Conservation (phyloP, 2,797 vertebrate genomes). For the Phalanger gymnotis region DNA sequence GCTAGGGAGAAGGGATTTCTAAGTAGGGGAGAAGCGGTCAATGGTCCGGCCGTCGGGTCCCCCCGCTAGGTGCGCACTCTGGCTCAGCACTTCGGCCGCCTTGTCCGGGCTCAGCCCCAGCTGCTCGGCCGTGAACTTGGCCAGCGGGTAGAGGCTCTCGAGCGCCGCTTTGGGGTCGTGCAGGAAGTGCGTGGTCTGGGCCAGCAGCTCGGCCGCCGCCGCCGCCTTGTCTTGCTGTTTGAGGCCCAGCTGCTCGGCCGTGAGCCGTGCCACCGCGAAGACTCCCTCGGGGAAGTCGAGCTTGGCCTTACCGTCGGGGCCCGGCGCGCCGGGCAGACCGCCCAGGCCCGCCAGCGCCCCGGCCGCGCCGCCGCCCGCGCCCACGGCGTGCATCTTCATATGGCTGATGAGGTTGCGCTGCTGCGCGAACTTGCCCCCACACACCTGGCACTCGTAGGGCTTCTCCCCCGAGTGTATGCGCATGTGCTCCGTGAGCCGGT, state of each 20-base stretch:
- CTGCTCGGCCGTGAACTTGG: constrained; percentile 95
- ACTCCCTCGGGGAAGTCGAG: constrained; percentile 96
- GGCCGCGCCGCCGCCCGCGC: constrained; percentile 82
- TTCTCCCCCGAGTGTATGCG: constrained; percentile 99
- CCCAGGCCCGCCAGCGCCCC: constrained; percentile 75
- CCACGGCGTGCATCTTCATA: constrained; percentile 99
- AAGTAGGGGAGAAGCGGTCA: constrained; percentile 97
- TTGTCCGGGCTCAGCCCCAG: constrained; percentile 96
- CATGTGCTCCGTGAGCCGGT: constrained; percentile 99
- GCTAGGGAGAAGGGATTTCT: constrained; percentile 67
- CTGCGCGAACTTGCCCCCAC: constrained; percentile 98
- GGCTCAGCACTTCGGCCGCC: constrained; percentile 91
- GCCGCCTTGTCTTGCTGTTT: constrained; percentile 93
- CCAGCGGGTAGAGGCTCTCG: constrained; percentile 96
- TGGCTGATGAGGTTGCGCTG: constrained; percentile 99
- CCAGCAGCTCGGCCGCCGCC: constrained; percentile 90
- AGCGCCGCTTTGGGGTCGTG: constrained; percentile 94
- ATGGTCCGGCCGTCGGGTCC: constrained; percentile 90
- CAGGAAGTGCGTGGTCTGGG: constrained; percentile 94
- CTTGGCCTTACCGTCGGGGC: constrained; percentile 94
- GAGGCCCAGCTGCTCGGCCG: constrained; percentile 95
- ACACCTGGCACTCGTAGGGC: constrained; percentile 99
- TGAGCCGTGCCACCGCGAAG: constrained; percentile 96
- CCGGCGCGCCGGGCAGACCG: constrained; percentile 72
- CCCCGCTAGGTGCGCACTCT: constrained; percentile 87